Evolutionary conservation across 2,888 invertebrate genomes (phyloP).

Genomic region (Hirtodrosophila confusa): DNA sequence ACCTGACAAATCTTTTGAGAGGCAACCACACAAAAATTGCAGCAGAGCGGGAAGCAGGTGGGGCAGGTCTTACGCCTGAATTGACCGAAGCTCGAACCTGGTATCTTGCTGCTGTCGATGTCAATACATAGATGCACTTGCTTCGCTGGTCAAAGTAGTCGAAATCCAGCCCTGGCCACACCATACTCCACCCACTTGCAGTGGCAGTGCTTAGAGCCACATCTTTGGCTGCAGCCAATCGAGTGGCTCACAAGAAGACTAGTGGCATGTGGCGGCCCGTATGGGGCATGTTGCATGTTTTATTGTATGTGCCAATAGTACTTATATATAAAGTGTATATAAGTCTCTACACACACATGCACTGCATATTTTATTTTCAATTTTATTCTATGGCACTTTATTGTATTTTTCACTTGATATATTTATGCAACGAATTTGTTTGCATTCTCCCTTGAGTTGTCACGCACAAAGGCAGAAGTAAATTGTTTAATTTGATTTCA

Average conservation of each 20-base stretch:
- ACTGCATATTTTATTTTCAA: slow-evolving; percentile 60
- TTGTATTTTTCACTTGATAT: slow-evolving; percentile 72
- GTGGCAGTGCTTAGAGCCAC: background rate
- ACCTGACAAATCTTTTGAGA: slow-evolving; percentile 50
- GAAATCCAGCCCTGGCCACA: no score
- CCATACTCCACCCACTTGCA: no score
- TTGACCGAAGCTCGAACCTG: slow-evolving; percentile 36
- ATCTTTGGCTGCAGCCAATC: slow-evolving; percentile 53
- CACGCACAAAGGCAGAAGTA: slow-evolving; percentile 79
- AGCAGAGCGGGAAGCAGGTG: slow-evolving; percentile 16
- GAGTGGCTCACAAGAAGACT: slow-evolving; percentile 46
- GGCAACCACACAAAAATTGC: slow-evolving; percentile 48
- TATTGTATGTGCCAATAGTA: slow-evolving; percentile 40
- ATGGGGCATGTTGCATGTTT: slow-evolving; percentile 43
- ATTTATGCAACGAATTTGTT: slow-evolving; percentile 72
- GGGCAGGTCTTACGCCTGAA: slow-evolving; percentile 70
- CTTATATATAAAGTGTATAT: slow-evolving; percentile 16
- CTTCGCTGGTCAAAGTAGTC: slow-evolving; percentile 71
- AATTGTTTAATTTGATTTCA: slow-evolving; percentile 80
- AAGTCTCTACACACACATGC: background rate
- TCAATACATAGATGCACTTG: slow-evolving; percentile 52
- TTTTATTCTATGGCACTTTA: slow-evolving; percentile 65
- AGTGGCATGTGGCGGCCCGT: slow-evolving; percentile 26
- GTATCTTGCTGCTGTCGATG: slow-evolving; percentile 33
- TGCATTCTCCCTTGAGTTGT: slow-evolving; percentile 79